Percentiles rank a stretch among this genome's conserved stretches.
Conservation (phyloP, 2,888 invertebrate species). For the Synergus umbraculus region DNA sequence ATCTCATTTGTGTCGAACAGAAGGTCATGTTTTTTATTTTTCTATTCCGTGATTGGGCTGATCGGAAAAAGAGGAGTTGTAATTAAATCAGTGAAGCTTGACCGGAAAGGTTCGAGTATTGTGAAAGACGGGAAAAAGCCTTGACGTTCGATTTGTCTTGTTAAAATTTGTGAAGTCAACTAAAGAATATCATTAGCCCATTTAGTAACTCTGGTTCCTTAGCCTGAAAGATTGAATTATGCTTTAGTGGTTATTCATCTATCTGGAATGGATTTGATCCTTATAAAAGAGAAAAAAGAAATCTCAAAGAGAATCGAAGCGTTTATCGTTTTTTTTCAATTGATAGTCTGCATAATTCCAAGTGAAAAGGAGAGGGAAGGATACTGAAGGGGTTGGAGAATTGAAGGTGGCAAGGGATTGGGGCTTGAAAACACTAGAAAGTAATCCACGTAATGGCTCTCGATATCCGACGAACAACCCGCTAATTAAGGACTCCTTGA, state of each 20-base stretch:
- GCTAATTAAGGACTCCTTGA: slow-evolving; percentile 61
- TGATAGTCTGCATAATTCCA: slow-evolving; percentile 23
- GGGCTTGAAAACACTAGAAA: slow-evolving; percentile 59
- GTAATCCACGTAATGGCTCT: slow-evolving; percentile 66
- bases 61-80: slow-evolving; percentile 13
- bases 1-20: neutral
- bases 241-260: neutral
- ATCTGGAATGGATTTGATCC: neutral
- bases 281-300: slow-evolving; percentile 2
- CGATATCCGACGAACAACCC: slow-evolving; percentile 55
- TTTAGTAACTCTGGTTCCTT: neutral
- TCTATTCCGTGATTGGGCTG: neutral
- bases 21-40: slow-evolving; percentile 18
- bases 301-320: slow-evolving; percentile 18
- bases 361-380: slow-evolving; percentile 39
- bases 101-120: neutral
- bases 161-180: neutral
- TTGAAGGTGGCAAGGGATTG: slow-evolving; percentile 48
- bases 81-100: slow-evolving; percentile 29
- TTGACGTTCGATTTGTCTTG: slow-evolving; percentile 15
- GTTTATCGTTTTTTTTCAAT: slow-evolving; percentile 16
- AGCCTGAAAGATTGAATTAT: no score
- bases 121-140: neutral
- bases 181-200: neutral
- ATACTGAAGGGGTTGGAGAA: slow-evolving; percentile 38